Evolutionary conservation across 2,797 vertebrate genomes (phyloP).

Genomic region (Lithobates pipiens): DNA sequence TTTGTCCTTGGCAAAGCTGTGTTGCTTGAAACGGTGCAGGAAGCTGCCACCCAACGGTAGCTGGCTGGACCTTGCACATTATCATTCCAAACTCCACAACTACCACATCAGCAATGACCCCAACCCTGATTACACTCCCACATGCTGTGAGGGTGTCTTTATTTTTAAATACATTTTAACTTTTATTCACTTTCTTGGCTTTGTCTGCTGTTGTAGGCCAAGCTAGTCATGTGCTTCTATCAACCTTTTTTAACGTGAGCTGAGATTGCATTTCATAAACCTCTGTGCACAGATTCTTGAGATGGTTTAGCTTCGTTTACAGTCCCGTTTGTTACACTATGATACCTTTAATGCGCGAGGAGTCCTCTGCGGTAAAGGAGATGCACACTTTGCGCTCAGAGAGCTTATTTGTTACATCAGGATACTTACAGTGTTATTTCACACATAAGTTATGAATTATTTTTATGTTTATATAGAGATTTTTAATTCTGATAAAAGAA

Average conservation of each 20-base stretch:
- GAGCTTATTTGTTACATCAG: slow-evolving; percentile 74
- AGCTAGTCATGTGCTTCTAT: slow-evolving; percentile 72
- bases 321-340: slow-evolving; percentile 68
- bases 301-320: slow-evolving; percentile 78
- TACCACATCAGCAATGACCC: slow-evolving; percentile 75
- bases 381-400: slow-evolving; percentile 73
- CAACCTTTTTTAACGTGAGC: slow-evolving; percentile 72
- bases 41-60: slow-evolving; percentile 71
- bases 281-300: slow-evolving; percentile 72
- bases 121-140: slow-evolving; percentile 85
- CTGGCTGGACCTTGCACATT: slow-evolving; percentile 78
- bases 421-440: slow-evolving; percentile 89
- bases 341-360: slow-evolving; percentile 67
- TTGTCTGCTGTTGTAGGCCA: slow-evolving; percentile 77
- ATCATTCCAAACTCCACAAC: slow-evolving; percentile 77
- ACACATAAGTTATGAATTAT: slow-evolving; percentile 75
- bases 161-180: slow-evolving; percentile 75
- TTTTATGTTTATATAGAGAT: slow-evolving; percentile 63
- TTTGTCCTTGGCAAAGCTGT: slow-evolving; percentile 78
- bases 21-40: slow-evolving; percentile 79
- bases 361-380: slow-evolving; percentile 2
- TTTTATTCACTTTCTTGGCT: slow-evolving; percentile 76
- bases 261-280: slow-evolving; percentile 71
- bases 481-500: slow-evolving; percentile 72
- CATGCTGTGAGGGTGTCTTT: slow-evolving; percentile 74